Conservation (phyloP, 2,797 vertebrate genomes). For the Kryptopterus vitreolus region DNA sequence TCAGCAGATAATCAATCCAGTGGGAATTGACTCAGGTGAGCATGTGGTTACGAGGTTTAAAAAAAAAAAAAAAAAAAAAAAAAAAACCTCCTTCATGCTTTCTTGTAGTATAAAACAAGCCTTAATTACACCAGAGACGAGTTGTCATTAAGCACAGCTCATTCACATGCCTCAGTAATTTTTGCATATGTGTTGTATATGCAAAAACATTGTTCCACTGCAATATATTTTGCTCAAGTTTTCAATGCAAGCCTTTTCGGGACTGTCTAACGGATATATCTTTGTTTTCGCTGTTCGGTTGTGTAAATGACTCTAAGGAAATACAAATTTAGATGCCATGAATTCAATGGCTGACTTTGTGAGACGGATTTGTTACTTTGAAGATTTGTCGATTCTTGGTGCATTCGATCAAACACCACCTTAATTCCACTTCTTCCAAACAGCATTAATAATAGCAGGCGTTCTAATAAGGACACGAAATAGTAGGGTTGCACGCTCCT, state of each 20-base stretch:
- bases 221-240: not conserved
- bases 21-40: not conserved
- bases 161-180: not conserved
- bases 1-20: not conserved
- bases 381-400: not conserved
- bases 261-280: no score
- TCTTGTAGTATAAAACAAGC: not conserved
- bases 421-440: not conserved
- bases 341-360: not conserved
- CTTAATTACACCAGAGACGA: not conserved
- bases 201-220: not conserved
- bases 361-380: not conserved
- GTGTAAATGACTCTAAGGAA: no score
- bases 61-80: no score
- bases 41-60: not conserved
- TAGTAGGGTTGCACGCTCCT: no score
- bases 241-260: not conserved
- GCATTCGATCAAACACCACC: no score
- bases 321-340: no score
- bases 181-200: no score
- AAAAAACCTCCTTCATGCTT: no score
- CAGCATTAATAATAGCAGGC: not conserved
- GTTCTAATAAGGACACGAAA: not conserved
- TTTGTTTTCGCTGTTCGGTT: no score
- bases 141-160: not conserved